These are phyloP conservation scores for Nestor notabilis DNA, from an alignment of 2,113 vertebrate species.

Conservation along the genomic window DNA sequence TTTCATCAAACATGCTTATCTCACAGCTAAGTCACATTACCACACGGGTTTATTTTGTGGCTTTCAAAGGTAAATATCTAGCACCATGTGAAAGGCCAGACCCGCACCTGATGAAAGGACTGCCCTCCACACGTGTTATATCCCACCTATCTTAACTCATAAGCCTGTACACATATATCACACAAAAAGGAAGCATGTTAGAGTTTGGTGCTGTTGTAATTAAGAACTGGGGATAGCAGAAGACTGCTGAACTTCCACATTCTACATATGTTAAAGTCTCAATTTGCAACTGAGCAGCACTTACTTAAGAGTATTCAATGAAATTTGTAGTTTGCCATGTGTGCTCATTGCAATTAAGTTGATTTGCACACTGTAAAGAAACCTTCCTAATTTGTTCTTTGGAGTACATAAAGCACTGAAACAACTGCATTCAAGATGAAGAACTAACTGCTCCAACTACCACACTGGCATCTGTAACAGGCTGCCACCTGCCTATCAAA, in stretches of 20 bases:
- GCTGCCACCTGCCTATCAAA: constrained; percentile 44
- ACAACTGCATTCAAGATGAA: background rate
- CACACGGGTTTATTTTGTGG: background rate
- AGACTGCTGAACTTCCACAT: background rate
- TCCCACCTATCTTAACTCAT: background rate
- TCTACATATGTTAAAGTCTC: background rate
- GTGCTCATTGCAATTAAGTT: background rate
- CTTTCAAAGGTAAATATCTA: background rate
- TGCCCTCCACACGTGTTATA: background rate
- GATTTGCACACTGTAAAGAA: background rate
- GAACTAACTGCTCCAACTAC: background rate
- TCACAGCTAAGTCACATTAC: background rate
- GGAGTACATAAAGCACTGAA: background rate
- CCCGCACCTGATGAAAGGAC: background rate
- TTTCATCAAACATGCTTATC: background rate
- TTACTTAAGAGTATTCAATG: background rate
- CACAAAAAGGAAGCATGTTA: background rate
- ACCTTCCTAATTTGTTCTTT: background rate
- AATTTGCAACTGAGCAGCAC: background rate
- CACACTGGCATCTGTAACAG: background rate
- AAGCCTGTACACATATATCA: background rate
- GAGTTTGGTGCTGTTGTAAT: background rate
- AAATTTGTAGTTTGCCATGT: background rate
- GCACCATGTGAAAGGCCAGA: background rate
- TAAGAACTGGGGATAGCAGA: background rate